Evolutionary conservation across 2,113 vertebrate species (phyloP).

Genomic region (Macroglossus sobrinus): DNA sequence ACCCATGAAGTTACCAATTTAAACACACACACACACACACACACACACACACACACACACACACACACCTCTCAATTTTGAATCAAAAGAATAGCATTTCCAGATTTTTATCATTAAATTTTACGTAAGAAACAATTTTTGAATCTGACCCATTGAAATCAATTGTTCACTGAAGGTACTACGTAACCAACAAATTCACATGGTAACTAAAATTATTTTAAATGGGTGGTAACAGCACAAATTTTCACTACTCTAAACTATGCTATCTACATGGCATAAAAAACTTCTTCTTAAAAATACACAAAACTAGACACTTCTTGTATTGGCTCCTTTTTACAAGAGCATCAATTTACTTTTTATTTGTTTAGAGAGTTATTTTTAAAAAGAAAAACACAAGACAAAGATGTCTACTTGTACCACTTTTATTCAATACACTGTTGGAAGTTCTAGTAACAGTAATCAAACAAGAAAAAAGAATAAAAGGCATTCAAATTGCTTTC

Average conservation of each 20-base stretch:
- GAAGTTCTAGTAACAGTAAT: no score
- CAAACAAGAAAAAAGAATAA: no score
- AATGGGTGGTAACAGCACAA: neutral
- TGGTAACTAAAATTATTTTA: slow-evolving; percentile 8
- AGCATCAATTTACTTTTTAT: slow-evolving; percentile 19
- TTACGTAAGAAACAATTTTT: slow-evolving; percentile 16
- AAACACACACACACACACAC: neutral
- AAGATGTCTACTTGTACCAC: no score
- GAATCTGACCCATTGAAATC: neutral
- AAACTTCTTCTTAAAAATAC: neutral
- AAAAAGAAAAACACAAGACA: neutral
- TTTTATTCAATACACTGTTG: no score
- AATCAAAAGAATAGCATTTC: neutral
- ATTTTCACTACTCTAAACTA: neutral
- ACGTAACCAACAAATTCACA: neutral
- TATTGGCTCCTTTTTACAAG: neutral
- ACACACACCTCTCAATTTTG: neutral
- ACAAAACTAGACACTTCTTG: neutral
- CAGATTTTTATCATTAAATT: neutral
- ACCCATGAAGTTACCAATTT: neutral
- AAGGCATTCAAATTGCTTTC: no score
- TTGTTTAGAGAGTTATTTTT: slow-evolving; percentile 13
- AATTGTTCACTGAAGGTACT: neutral
- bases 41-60: neutral
- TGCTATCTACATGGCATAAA: neutral